These are phyloP conservation scores for Aplocera efformata DNA, from an alignment of 2,888 invertebrate species.

Conservation along the genomic window DNA sequence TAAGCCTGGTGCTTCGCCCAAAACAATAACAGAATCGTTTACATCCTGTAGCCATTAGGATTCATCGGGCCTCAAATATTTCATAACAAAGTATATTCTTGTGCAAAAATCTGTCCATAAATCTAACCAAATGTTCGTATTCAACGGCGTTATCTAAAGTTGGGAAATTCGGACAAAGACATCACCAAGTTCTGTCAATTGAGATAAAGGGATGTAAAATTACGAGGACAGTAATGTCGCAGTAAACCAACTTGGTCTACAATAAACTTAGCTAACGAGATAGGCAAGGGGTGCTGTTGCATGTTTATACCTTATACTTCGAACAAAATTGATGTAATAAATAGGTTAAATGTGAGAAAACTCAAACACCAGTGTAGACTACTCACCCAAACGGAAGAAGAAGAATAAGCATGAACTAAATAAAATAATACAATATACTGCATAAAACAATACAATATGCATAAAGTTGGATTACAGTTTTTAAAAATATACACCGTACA, in stretches of 20 bases:
- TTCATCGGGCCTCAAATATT: conserved; percentile 25
- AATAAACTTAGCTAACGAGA: conserved; percentile 50
- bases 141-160: conserved; percentile 51
- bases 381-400: too few relatives aligned
- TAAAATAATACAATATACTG: too few relatives aligned
- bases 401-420: too few relatives aligned
- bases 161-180: conserved; percentile 54
- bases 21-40: conserved; percentile 29
- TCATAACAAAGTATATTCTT: conserved; percentile 30
- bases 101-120: conserved; percentile 33
- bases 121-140: conserved; percentile 38
- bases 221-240: conserved; percentile 62
- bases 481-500: too few relatives aligned
- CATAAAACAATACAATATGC: too few relatives aligned
- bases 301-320: conserved; percentile 25
- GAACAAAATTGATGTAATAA: conserved; percentile 14
- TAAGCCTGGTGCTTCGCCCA: conserved; percentile 20
- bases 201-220: conserved; percentile 73
- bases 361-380: too few relatives aligned
- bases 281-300: conserved; percentile 28
- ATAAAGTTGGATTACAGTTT: too few relatives aligned
- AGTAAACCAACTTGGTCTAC: conserved; percentile 53
- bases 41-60: conserved; percentile 26
- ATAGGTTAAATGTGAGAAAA: conserved; percentile 1
- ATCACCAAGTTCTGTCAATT: conserved; percentile 66